Base-by-base conservation (phyloP, 2,888 invertebrate genomes). In the Xestia sexstrigata region DNA sequence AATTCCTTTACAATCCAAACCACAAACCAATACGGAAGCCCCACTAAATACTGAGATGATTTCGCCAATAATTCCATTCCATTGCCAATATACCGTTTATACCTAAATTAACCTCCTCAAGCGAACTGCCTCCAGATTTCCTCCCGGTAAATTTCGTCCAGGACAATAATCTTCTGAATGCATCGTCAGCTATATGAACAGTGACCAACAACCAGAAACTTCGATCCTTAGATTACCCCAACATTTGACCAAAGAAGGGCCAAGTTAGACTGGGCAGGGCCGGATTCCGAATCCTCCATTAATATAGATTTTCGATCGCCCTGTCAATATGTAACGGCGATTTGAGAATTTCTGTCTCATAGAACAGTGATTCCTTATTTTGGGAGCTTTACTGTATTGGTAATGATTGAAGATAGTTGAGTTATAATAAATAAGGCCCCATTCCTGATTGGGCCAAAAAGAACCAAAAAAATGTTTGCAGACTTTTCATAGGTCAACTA, bases 101-200 rank as follows among this genome's bases (percentile, higher is more conserved):
- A 92, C 89, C 88, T 89, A 93, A 93, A 94, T 94, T 93, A 93
- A 92, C 92, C 89, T 91, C 84, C 87, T 87, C 85, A 81, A 39
- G 74, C 35, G 78, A 74, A 83, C 86, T 78, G 87, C 88, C 88
- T 90, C 87, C 42, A 89, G 90, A 91, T 93, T 93, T 91, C 90
- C 88, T 88, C 87, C 86, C 91, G 89, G 91, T 91, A 92, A 92
- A 93, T 92, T 92, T 92, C 85, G 87, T 87, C 88, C 89, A 85
- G 89, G 86, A 93, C 92, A 93, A 93, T 93, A 94, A 94, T 94
- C 93, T 91, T 81, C 83, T 80, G 87, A 92, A 90, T 92, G 94
- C 94, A 93, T 87, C 89, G 92, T 94, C 93, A 94, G 94, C 93
- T 80, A 81, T 90, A 91, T 83, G 87, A 89, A 88, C 89, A 86